These are phyloP conservation scores for Drosophila anceps DNA, from an alignment of 2,888 invertebrate species.

Conservation along the genomic window DNA sequence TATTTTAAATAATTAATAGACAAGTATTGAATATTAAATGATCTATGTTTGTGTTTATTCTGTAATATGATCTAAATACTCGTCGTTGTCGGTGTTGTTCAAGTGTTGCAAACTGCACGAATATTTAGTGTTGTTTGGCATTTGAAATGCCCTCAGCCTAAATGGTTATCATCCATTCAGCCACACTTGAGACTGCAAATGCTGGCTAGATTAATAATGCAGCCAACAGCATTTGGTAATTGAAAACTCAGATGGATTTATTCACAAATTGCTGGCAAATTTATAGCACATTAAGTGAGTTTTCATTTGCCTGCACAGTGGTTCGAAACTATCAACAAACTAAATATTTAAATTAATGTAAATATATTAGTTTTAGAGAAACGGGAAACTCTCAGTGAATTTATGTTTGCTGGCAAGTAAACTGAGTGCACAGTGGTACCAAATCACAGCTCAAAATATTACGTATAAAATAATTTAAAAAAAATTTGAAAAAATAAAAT, in stretches of 20 bases:
- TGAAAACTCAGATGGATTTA: background rate
- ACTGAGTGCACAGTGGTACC: background rate
- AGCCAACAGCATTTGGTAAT: conserved; percentile 4
- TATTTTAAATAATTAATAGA: conserved; percentile 77
- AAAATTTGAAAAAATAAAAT: no score
- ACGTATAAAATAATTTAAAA: no score
- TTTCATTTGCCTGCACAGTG: background rate
- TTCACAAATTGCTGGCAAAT: background rate
- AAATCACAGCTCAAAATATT: no score
- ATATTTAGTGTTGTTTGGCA: conserved; percentile 19
- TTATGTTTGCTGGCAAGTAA: background rate
- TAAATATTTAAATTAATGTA: no score
- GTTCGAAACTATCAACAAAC: background rate
- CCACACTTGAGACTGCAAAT: background rate
- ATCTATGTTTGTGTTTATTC: conserved; percentile 5
- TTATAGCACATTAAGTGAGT: background rate
- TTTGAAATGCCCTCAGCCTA: background rate
- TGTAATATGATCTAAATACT: conserved; percentile 9
- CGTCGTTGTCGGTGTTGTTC: background rate
- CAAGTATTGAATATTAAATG: conserved; percentile 66
- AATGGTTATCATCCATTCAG: background rate
- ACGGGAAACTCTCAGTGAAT: background rate
- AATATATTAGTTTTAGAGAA: background rate
- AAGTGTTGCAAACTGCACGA: conserved; percentile 32
- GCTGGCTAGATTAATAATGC: conserved; percentile 26